These are phyloP conservation scores for Linurgus olivaceus DNA, from an alignment of 2,797 vertebrate species.

Conservation along the genomic window DNA sequence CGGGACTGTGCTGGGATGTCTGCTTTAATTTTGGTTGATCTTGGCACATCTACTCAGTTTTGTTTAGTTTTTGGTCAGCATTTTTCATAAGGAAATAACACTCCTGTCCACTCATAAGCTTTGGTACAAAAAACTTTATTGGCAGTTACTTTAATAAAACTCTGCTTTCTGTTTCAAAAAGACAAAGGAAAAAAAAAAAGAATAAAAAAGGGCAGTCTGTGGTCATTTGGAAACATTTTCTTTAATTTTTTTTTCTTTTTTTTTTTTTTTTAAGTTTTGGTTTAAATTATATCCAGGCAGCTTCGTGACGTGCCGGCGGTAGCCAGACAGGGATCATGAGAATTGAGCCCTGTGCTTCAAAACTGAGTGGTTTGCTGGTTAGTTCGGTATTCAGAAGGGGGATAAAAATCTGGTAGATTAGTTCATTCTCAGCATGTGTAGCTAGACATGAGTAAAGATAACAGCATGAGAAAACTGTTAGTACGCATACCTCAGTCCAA, in stretches of 20 bases:
- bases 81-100: conserved; percentile 88
- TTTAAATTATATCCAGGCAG: conserved; percentile 81
- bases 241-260: not conserved
- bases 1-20: conserved; percentile 62
- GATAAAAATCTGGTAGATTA: conserved; percentile 88
- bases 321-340: conserved; percentile 82
- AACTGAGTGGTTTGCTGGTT: conserved; percentile 83
- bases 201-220: conserved; percentile 73
- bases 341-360: conserved; percentile 79
- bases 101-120: conserved; percentile 89
- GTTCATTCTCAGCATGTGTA: conserved; percentile 95
- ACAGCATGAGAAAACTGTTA: conserved; percentile 96
- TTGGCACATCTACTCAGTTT: conserved; percentile 81
- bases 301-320: conserved; percentile 83
- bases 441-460: conserved; percentile 95
- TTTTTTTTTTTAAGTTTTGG: not conserved
- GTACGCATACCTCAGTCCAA: conserved; percentile 95
- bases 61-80: conserved; percentile 82
- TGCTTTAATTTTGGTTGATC: conserved; percentile 72
- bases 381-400: conserved; percentile 84
- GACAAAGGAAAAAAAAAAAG: conserved; percentile 1
- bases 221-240: conserved; percentile 74
- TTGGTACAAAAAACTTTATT: conserved; percentile 87
- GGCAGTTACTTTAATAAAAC: conserved; percentile 79
- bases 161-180: conserved; percentile 70